Evolutionary conservation across 30 jellyfish, hydroid and myxozoan species (phyloP).

Genomic region (Aurelia coerulea): DNA sequence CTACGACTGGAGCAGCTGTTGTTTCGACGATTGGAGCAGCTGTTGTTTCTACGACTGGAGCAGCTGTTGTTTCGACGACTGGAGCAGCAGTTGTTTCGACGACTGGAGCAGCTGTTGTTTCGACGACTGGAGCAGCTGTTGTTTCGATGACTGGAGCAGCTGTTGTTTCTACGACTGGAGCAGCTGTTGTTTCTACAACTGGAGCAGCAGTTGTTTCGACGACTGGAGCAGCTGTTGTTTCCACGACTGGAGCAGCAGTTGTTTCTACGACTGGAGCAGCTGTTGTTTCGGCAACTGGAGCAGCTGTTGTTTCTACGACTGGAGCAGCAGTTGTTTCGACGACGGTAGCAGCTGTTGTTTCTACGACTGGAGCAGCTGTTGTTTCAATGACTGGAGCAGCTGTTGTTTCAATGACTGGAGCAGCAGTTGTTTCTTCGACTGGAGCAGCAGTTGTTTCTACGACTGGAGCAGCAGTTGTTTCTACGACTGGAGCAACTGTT

Average conservation of each 20-base stretch:
- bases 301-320: slow-evolving; percentile 7
- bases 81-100: slow-evolving; percentile 10
- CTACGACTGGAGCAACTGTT: slow-evolving; percentile 18
- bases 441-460: slow-evolving; percentile 25
- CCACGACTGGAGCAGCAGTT: slow-evolving; percentile 1
- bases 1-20: slow-evolving; percentile 35
- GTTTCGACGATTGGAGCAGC: slow-evolving; percentile 33
- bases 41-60: slow-evolving; percentile 26
- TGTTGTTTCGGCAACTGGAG: slow-evolving; percentile 7
- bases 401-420: slow-evolving; percentile 8
- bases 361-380: slow-evolving; percentile 18
- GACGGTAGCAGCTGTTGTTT: slow-evolving; percentile 25
- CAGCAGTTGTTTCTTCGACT: not conserved
- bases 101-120: slow-evolving; percentile 23
- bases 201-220: slow-evolving; percentile 18
- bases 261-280: slow-evolving; percentile 15
- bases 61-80: slow-evolving; percentile 26
- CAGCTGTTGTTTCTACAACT: slow-evolving; percentile 31
- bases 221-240: slow-evolving; percentile 42
- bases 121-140: slow-evolving; percentile 18
- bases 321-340: slow-evolving; percentile 23
- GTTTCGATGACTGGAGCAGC: slow-evolving; percentile 12
- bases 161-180: slow-evolving; percentile 31
- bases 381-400: slow-evolving; percentile 5
- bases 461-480: slow-evolving; percentile 18